A percentile compares a stretch with the other conserved stretches of the same genome.
phyloP scores from a whole-genome alignment of 2,113 vertebrate genomes.

The Phaethon lepturus region DNA sequence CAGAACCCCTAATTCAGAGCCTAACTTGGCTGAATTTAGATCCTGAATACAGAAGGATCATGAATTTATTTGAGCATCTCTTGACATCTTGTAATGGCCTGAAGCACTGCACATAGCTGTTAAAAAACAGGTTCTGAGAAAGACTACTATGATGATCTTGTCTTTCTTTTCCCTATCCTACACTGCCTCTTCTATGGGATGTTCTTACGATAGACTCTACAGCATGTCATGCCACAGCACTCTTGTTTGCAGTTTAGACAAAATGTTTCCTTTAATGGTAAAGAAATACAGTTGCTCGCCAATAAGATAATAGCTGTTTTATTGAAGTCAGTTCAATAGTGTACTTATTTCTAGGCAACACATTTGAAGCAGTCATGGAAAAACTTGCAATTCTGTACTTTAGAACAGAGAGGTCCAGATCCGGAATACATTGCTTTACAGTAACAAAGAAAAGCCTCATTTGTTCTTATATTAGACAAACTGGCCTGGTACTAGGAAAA shows the following conservation, averaged over 20 bases:
- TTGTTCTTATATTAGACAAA: not conserved
- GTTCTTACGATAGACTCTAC: not conserved
- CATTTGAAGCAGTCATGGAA: not conserved
- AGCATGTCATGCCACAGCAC: not conserved
- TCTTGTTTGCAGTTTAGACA: not conserved
- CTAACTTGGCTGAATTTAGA: not conserved
- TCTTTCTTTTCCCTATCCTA: not conserved
- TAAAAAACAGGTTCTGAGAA: not conserved
- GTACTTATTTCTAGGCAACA: not conserved
- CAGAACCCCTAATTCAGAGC: not conserved
- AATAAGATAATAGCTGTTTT: not conserved
- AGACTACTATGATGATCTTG: not conserved
- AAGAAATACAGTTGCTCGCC: not conserved
- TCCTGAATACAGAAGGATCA: not conserved
- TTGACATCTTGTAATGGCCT: not conserved
- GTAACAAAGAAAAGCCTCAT: not conserved
- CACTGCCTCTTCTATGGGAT: not conserved
- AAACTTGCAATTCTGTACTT: not conserved
- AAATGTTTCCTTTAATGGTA: not conserved
- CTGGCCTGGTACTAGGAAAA: not conserved
- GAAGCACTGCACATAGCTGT: not conserved
- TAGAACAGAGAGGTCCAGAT: not conserved
- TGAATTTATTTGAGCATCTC: not conserved
- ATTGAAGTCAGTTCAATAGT: not conserved
- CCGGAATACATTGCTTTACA: not conserved